Evolutionary conservation across 2,113 vertebrate genomes (phyloP), one percentile per base, ranked within the genome.

Genomic region (Phrynocephalus versicolor): DNA sequence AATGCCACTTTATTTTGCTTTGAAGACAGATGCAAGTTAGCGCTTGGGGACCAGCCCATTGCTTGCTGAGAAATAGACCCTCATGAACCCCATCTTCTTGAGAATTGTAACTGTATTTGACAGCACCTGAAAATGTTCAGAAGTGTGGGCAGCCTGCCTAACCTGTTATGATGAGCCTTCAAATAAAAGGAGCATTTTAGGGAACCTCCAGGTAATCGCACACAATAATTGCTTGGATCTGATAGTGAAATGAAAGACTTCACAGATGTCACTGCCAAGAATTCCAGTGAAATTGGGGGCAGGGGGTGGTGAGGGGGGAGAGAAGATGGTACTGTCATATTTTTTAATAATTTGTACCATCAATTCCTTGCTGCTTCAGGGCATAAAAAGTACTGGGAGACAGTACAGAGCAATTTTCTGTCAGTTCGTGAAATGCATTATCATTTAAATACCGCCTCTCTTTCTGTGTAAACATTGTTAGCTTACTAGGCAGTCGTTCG

Each of bases 281-380:
- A 87, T 90, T 81, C 86, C 81, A 83, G 10, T 94, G 92, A 92
- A 94, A 94, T 84, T 64, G 8, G 33, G 33, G 21, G 35, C 33
- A 13, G 35, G 16, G 1, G 25, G n/a, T 14, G 16, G 16, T 13
- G 3, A 12, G 51, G 83, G 18, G 41, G 10, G 33, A 41, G 87
- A 90, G 94, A 90, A 86, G 87, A 65, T 81, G 10, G 79, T 91
- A 76, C 85, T 90, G 88, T 94, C 91, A 88, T 82, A 84, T 62
- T 85, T 93, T 92, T 95, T 92, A 95, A 84, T 93, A 81, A 89
- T 93, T 94, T 75, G 71, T 90, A 15, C 90, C 89, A 83, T 93
- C 91, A 85, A 85, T 92, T 86, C 57, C 90, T 92, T 85, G 81
- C 82, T 93, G 92, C 90, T 95, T 92, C 92, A 84, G 87, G 92